Evolutionary conservation across 2,113 vertebrate species (phyloP).

Genomic region (Helogale parvula): DNA sequence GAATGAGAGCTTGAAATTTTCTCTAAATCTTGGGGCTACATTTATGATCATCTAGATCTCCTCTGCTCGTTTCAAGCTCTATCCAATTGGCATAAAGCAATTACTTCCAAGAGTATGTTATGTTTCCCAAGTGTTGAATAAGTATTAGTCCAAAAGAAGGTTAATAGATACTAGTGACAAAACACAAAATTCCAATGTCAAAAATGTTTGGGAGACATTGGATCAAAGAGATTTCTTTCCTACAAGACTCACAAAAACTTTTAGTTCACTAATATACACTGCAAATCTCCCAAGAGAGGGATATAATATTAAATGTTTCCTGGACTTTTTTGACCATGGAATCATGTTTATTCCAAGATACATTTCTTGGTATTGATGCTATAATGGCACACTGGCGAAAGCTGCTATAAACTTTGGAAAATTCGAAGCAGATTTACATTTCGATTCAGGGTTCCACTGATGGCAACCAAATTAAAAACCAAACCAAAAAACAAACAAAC

Average conservation of each 20-base stretch:
- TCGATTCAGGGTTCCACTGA: constrained; percentile 8
- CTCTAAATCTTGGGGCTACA: neutral
- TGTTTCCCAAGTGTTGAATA: neutral
- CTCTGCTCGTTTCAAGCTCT: neutral
- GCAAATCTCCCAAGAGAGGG: neutral
- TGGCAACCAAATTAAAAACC: constrained; percentile 43
- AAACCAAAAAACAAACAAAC: neutral
- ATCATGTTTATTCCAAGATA: neutral
- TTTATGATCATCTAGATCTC: neutral
- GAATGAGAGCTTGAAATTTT: neutral
- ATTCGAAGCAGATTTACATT: constrained; percentile 42
- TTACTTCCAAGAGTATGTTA: neutral
- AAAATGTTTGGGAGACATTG: neutral
- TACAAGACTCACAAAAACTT: neutral
- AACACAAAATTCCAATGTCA: neutral
- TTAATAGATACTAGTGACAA: neutral
- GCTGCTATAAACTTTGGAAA: constrained; percentile 16
- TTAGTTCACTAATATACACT: neutral
- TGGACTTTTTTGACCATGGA: neutral
- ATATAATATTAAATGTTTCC: neutral
- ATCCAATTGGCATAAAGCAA: neutral
- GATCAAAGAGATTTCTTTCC: neutral
- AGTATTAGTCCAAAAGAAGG: neutral
- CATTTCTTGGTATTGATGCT: neutral
- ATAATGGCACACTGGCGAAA: neutral